phyloP scores from a whole-genome alignment of 2,797 vertebrate species.

The Spinus pinus region DNA sequence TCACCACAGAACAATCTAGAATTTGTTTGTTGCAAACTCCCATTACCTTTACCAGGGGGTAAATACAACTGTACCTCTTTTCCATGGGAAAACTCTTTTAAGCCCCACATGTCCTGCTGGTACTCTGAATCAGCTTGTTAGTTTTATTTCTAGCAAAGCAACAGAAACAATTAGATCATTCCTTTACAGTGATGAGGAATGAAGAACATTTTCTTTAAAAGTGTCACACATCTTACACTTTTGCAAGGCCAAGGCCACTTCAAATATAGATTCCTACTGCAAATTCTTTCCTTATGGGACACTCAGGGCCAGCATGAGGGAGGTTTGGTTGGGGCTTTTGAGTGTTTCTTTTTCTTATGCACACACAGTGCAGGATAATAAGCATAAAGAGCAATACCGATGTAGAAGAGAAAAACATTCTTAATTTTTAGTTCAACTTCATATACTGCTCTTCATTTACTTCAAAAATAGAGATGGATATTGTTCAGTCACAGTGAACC shows the following conservation, averaged over 20 bases:
- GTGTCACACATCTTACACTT: neutral
- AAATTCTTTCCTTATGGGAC: neutral
- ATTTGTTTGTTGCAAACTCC: neutral
- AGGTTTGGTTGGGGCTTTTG: neutral
- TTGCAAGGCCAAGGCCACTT: neutral
- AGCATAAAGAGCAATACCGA: neutral
- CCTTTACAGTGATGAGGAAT: neutral
- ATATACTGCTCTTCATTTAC: neutral
- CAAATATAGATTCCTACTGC: neutral
- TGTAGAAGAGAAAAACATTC: neutral
- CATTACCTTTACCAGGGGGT: neutral
- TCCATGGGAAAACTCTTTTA: neutral
- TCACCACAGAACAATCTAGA: neutral
- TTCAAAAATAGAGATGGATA: constrained; percentile 16
- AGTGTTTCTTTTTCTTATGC: neutral
- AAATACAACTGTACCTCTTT: neutral
- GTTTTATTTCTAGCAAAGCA: neutral
- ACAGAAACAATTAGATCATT: neutral
- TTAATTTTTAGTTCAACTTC: constrained; percentile 14
- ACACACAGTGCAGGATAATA: neutral
- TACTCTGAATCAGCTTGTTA: neutral
- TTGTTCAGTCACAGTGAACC: constrained; percentile 34
- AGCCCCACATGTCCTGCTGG: neutral
- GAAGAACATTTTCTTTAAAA: neutral
- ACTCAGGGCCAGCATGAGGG: neutral